Evolutionary conservation across 2,113 vertebrate genomes (phyloP).

Genomic region (Hystrix brachyura): DNA sequence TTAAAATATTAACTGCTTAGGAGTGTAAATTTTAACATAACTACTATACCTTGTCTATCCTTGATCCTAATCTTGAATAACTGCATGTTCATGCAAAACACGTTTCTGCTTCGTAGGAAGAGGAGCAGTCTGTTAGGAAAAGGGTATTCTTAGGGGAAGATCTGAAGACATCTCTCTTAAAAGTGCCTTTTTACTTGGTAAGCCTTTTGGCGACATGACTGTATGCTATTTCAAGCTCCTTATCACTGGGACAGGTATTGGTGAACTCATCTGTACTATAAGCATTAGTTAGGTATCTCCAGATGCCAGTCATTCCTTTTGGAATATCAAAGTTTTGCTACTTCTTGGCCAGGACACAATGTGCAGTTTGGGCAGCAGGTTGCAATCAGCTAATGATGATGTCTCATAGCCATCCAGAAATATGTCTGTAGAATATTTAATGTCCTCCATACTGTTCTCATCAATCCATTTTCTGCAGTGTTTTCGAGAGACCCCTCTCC

Average conservation of each 20-base stretch:
- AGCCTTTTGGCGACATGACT: slow-evolving; percentile 98
- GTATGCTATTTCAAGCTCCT: slow-evolving; percentile 98
- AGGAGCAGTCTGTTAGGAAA: slow-evolving; percentile 87
- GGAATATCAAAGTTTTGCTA: slow-evolving; percentile 98
- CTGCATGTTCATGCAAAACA: slow-evolving; percentile 87
- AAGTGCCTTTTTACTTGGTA: slow-evolving; percentile 91
- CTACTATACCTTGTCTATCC: slow-evolving; percentile 87
- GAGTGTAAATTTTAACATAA: slow-evolving; percentile 80
- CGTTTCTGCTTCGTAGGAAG: slow-evolving; percentile 85
- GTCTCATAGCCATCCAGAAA: no score
- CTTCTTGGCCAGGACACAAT: slow-evolving; percentile 92
- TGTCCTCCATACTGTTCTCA: no score
- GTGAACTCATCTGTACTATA: slow-evolving; percentile 98
- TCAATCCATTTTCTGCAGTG: no score
- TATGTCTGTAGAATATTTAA: no score
- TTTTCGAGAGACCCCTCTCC: neutral
- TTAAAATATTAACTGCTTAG: slow-evolving; percentile 78
- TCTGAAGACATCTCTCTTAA: slow-evolving; percentile 54
- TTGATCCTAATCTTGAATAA: slow-evolving; percentile 85
- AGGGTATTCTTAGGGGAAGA: slow-evolving; percentile 65
- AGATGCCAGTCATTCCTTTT: slow-evolving; percentile 95
- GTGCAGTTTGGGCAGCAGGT: no score
- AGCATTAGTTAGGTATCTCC: slow-evolving; percentile 97
- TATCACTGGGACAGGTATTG: slow-evolving; percentile 98
- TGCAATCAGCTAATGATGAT: neutral